Evolutionary conservation across 2,113 vertebrate species (phyloP), one percentile per base, ranked within the genome.

Genomic region (Sigmodon hispidus): DNA sequence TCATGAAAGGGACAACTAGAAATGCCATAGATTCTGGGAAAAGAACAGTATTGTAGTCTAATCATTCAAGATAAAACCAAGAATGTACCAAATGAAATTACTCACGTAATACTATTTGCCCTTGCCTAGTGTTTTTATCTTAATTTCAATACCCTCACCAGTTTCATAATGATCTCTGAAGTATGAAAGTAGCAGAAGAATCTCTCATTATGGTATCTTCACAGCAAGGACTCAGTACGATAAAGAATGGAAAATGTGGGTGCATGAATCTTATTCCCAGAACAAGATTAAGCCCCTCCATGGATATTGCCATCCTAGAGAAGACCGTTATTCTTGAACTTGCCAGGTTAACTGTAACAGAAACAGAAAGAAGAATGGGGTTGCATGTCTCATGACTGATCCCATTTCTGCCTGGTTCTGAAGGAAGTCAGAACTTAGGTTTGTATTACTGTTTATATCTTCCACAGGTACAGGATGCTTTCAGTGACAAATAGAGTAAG

Each of bases 141-240:
- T 48, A 83, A 77, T 76, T 96, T 73, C 95, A 87, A 97, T 94
- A 73, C 48, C 24, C 22, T 76, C 80, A 96, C 12, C 65, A 96
- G 65, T 43, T 63, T 88, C 70, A 63, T 81, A 10, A 87, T 50
- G 10, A 90, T 65, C 52, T 73, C 8, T 95, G 45, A 96, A 90
- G 19, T 83, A 81, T 88, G 45, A 31, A 93, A 70, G 24, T 40
- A 87, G 13, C 34, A 67, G 22, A 93, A 95, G 40, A 63, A 75
- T 94, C n/a, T 19, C 21, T 89, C 31, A 36, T 73, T 85, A 87
- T 48, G 57, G 29, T 89, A 8, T 73, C 50, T 76, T 48, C n/a
- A 34, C 8, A 89, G 2, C 76, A 81, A 40, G 70, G 81, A 26
- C 19, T 80, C n/a, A 84, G 50, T 65, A 67, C 87, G 31, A 88